phyloP scores from a whole-genome alignment of 2,888 invertebrate species.

The Cantharis rufa region DNA sequence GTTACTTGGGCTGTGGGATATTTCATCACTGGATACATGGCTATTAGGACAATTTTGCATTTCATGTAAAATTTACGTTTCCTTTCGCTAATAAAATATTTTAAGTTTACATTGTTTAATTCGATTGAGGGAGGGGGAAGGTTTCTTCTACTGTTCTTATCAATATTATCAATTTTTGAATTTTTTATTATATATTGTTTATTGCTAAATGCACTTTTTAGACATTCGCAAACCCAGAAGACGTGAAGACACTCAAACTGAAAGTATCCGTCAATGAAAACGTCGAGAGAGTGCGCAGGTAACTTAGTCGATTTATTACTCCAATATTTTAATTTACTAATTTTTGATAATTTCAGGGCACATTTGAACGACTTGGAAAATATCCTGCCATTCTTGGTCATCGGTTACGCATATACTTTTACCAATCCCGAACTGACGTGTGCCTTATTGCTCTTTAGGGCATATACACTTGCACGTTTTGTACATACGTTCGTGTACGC shows the following conservation, averaged over 20 bases:
- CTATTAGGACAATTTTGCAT: conserved; percentile 26
- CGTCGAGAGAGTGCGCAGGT: conserved; percentile 54
- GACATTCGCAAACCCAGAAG: conserved; percentile 62
- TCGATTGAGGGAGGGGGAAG: no score
- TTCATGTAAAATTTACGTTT: background rate
- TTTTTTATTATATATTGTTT: no score
- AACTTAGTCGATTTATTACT: background rate
- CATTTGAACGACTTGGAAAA: conserved; percentile 76
- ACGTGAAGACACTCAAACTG: conserved; percentile 48
- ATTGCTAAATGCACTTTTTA: conserved; percentile 39
- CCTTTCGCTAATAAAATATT: no score
- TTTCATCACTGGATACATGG: conserved; percentile 41
- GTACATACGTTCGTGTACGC: conserved; percentile 69
- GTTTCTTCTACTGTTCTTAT: no score
- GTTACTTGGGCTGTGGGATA: conserved; percentile 40
- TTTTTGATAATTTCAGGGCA: conserved; percentile 56
- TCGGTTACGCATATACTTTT: conserved; percentile 64
- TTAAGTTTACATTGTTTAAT: no score
- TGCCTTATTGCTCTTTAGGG: conserved; percentile 60
- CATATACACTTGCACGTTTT: conserved; percentile 61
- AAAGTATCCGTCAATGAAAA: conserved; percentile 53
- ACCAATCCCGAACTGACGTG: conserved; percentile 54
- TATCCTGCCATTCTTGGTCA: conserved; percentile 67
- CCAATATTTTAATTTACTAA: background rate
- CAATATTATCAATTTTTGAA: no score